Evolutionary conservation across 2,113 vertebrate species (phyloP).

Genomic region (Montifringilla adamsi): DNA sequence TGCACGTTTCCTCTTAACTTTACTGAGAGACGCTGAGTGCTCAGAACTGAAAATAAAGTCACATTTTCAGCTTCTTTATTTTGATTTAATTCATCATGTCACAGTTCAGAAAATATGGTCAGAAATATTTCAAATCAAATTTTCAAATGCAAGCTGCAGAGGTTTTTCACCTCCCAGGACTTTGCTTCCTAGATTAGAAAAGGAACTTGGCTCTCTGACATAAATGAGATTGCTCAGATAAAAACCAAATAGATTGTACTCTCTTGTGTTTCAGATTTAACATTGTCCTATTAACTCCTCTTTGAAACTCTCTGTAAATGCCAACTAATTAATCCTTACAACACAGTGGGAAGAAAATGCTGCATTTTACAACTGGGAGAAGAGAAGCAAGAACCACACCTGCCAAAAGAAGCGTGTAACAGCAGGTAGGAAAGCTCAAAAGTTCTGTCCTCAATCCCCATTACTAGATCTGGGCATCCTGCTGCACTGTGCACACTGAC

Average conservation of each 20-base stretch:
- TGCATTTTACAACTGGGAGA: not conserved
- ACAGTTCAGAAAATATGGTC: not conserved
- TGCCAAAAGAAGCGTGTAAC: not conserved
- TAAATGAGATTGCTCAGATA: not conserved
- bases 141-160: slow-evolving; percentile 15
- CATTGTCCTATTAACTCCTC: not conserved
- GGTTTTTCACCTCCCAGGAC: slow-evolving; percentile 10
- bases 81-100: slow-evolving; percentile 9
- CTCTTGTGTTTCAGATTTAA: not conserved
- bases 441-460: not conserved
- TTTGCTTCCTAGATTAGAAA: not conserved
- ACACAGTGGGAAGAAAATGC: not conserved
- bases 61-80: not conserved
- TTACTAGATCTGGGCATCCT: not conserved
- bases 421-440: not conserved
- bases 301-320: not conserved
- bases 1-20: not conserved
- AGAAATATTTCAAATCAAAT: slow-evolving; percentile 9
- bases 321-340: not conserved
- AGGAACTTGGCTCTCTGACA: slow-evolving; percentile 1
- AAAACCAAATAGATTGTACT: not conserved
- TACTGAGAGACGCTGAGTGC: not conserved
- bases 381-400: not conserved
- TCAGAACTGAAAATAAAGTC: slow-evolving; percentile 20
- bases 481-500: not conserved